Evolutionary conservation across 2,888 invertebrate species (phyloP).

Genomic region (Resseliella maxima): DNA sequence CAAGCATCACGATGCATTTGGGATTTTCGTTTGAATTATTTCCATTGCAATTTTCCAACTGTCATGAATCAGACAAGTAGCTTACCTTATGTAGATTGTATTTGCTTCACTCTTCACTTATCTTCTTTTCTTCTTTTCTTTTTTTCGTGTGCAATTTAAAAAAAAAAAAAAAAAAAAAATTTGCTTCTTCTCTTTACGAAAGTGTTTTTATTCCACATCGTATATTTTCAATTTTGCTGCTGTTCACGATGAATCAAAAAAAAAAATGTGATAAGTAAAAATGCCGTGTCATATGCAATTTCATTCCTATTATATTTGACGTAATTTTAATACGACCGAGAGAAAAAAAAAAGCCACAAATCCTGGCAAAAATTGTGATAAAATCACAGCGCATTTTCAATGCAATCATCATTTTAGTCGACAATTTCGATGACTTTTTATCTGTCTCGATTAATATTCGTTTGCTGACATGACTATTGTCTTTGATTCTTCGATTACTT

Average conservation of each 20-base stretch:
- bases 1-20: background rate
- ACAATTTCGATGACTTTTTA: constrained; percentile 10
- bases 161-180: no score
- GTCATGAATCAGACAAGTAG: constrained; percentile 27
- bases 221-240: background rate
- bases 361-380: background rate
- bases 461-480: constrained; percentile 46
- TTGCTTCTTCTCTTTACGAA: background rate
- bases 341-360: background rate
- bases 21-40: background rate
- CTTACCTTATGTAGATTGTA: background rate
- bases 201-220: background rate
- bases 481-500: background rate
- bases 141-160: background rate
- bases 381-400: background rate
- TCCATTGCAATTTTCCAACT: background rate
- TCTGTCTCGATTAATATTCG: constrained; percentile 40
- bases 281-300: constrained; percentile 39
- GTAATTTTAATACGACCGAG: background rate
- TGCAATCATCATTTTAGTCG: background rate
- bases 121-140: background rate
- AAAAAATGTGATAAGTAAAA: background rate
- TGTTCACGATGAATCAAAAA: background rate
- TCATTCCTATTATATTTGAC: constrained; percentile 7
- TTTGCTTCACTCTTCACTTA: background rate